phyloP scores from a whole-genome alignment of 92 coral and sea anemone genomes.

The Isaurus tuberculatus region DNA sequence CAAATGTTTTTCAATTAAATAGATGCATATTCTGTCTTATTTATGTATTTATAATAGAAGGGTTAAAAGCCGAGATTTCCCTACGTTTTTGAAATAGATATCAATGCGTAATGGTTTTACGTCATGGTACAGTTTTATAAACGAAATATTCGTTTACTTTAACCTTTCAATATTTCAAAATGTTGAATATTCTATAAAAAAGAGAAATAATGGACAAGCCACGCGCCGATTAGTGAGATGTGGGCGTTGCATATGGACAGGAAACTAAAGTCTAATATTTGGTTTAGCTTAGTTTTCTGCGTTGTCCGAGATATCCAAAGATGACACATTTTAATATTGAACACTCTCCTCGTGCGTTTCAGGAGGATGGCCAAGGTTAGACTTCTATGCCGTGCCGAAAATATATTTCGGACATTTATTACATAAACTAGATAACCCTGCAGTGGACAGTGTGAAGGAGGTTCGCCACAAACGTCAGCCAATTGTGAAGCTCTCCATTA shows the following conservation, averaged over 20 bases:
- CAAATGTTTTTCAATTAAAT: not conserved
- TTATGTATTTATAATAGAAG: not conserved
- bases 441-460: constrained; percentile 1
- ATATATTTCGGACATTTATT: not conserved
- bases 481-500: not conserved
- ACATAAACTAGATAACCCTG: not conserved
- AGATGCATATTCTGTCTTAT: not conserved
- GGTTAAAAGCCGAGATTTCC: not conserved
- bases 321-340: too few species aligned
- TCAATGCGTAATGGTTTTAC: too few species aligned
- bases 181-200: too few species aligned
- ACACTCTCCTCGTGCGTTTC: not conserved
- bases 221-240: too few species aligned
- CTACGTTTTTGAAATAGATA: not conserved
- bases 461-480: not conserved
- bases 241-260: too few species aligned
- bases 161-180: too few species aligned
- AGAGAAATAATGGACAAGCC: too few species aligned
- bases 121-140: too few species aligned
- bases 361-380: not conserved
- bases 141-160: too few species aligned
- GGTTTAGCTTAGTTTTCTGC: too few species aligned
- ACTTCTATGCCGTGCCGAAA: not conserved
- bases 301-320: too few species aligned
- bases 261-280: too few species aligned